These are phyloP conservation scores for Stictocephala bisonia DNA, from an alignment of 2,888 invertebrate species.

Conservation along the genomic window DNA sequence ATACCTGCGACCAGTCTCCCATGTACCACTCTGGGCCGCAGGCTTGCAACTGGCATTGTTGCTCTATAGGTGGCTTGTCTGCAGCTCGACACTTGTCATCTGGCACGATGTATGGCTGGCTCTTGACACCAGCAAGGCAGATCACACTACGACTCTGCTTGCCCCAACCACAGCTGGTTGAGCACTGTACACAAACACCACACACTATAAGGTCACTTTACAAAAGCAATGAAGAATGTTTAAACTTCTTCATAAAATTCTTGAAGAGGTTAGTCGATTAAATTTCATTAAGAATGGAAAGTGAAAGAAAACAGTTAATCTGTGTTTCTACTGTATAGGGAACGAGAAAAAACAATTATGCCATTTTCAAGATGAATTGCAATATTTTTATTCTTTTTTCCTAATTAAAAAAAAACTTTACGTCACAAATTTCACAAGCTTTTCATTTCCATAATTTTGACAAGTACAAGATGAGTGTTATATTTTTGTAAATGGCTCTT, in stretches of 20 bases:
- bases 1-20: slow-evolving; percentile 77
- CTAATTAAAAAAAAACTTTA: too few relatives aligned
- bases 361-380: too few relatives aligned
- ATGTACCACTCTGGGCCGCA: slow-evolving; percentile 84
- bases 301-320: background rate
- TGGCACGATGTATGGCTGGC: slow-evolving; percentile 62
- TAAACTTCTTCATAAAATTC: too few relatives aligned
- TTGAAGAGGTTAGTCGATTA: too few relatives aligned
- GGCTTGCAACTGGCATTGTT: slow-evolving; percentile 53
- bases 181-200: slow-evolving; percentile 66
- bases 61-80: slow-evolving; percentile 52
- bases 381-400: too few relatives aligned
- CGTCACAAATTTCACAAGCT: too few relatives aligned
- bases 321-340: background rate
- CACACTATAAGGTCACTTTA: too few relatives aligned
- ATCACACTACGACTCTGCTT: slow-evolving; percentile 69
- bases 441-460: too few relatives aligned
- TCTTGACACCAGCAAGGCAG: slow-evolving; percentile 67
- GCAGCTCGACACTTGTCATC: slow-evolving; percentile 73
- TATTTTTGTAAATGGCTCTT: too few relatives aligned
- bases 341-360: background rate
- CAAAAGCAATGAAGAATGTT: too few relatives aligned
- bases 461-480: too few relatives aligned
- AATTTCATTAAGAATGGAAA: too few relatives aligned
- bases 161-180: slow-evolving; percentile 70